phyloP scores from a whole-genome alignment of 2,113 vertebrate genomes.

The Danio rerio region GRCz12tu NC_133189.1:12463001-12463500 shows the following conservation, averaged over 20 bases:
- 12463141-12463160: constrained; percentile 5
- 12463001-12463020: too few relatives aligned
- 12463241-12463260: background rate
- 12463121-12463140: constrained; percentile 41
- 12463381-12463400: constrained; percentile 11
- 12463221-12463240: background rate
- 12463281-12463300: constrained; percentile 17
- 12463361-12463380: constrained; percentile 11
- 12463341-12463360: background rate
- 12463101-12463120: background rate
- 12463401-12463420: constrained; percentile 19
- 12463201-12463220: constrained; percentile 5
- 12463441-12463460: constrained; percentile 6
- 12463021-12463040: too few relatives aligned
- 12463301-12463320: constrained; percentile 15
- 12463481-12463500: background rate
- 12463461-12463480: background rate
- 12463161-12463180: constrained; percentile 34
- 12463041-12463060: background rate
- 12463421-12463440: constrained; percentile 14
- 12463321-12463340: background rate
- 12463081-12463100: background rate
- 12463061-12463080: background rate
- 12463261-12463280: background rate
- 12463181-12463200: constrained; percentile 52